Evolutionary conservation across 2,113 vertebrate genomes (phyloP), one percentile per base, ranked within the genome.

Genomic region (Pituophis catenifer): DNA sequence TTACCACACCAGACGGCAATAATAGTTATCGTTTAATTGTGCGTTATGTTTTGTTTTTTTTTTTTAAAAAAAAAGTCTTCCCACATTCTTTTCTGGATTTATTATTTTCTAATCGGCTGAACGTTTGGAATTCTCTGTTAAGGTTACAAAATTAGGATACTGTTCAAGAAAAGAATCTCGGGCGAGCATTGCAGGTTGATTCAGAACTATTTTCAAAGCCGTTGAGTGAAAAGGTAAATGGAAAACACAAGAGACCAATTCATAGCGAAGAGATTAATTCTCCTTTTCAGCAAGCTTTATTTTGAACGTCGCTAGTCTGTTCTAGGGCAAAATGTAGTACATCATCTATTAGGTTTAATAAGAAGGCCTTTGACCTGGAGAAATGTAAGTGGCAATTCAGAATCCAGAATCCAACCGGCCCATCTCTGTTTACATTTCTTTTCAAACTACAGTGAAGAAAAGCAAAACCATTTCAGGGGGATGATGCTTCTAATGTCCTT

Each of bases 401-500:
- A 93, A 44, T 26, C 92, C 38, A 95, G 89, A 65, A 9, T 88
- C 88, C 3, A 93, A 96, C 94, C 17, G 38, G 10, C 23, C 23
- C 93, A 19, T 91, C 87, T 89, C 52, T 92, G 7, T 94, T 96
- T 54, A 6, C 38, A 59, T 59, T 94, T 54, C 91, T 96, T 94
- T 95, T 89, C 52, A 94, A 96, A 93, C 86, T 96, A 93, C 53
- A 94, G 89, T 33, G 81, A 81, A 11, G 17, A 26, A 91, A 62
- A 91, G 33, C 95, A 94, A 8, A 70, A 19, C 26, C 92, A 59
- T 93, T 95, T 75, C n/a, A 85, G 19, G 93, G 26, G 90, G 94
- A 96, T 94, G 95, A 96, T 13, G 15, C 88, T 95, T 92, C 94
- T 89, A 54, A 94, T 93, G 90, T 17, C 90, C 48, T 88, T 95